phyloP scores from a whole-genome alignment of 2,888 invertebrate species.

The Hydriomena furcata region DNA sequence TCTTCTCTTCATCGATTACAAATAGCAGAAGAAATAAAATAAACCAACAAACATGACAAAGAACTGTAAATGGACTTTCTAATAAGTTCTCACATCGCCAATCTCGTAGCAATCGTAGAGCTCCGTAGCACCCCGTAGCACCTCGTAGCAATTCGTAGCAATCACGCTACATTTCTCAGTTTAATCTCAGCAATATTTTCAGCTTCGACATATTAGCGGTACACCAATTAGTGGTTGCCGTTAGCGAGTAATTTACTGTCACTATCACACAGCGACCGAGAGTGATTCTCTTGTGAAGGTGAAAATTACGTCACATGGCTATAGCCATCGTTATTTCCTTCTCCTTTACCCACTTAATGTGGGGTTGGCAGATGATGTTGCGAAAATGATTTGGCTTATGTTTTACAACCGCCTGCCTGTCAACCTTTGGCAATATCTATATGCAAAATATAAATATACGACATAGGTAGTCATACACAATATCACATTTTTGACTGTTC shows the following conservation, averaged over 20 bases:
- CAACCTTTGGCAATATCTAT: too few relatives aligned
- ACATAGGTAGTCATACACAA: too few relatives aligned
- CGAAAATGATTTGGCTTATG: too few relatives aligned
- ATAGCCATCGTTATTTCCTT: too few relatives aligned
- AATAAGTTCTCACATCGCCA: neutral
- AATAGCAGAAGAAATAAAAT: too few relatives aligned
- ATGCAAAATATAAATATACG: too few relatives aligned
- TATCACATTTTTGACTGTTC: too few relatives aligned
- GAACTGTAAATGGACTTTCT: neutral
- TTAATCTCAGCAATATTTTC: constrained; percentile 58
- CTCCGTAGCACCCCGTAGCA: constrained; percentile 10
- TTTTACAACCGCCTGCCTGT: too few relatives aligned
- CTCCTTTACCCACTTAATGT: too few relatives aligned
- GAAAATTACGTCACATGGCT: constrained; percentile 43
- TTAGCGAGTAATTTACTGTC: constrained; percentile 75
- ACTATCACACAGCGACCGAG: constrained; percentile 56
- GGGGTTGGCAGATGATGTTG: too few relatives aligned
- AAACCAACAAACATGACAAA: neutral
- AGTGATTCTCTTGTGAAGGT: constrained; percentile 31
- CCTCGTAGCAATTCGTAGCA: constrained; percentile 19
- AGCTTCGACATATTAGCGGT: constrained; percentile 59
- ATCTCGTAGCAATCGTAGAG: constrained; percentile 11
- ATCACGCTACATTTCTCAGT: constrained; percentile 32
- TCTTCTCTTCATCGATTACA: too few relatives aligned
- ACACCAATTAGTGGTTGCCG: constrained; percentile 72